Percentiles rank a stretch among this genome's conserved stretches.
phyloP scores from a whole-genome alignment of 2,888 invertebrate species.

The Neoascia interrupta region DNA sequence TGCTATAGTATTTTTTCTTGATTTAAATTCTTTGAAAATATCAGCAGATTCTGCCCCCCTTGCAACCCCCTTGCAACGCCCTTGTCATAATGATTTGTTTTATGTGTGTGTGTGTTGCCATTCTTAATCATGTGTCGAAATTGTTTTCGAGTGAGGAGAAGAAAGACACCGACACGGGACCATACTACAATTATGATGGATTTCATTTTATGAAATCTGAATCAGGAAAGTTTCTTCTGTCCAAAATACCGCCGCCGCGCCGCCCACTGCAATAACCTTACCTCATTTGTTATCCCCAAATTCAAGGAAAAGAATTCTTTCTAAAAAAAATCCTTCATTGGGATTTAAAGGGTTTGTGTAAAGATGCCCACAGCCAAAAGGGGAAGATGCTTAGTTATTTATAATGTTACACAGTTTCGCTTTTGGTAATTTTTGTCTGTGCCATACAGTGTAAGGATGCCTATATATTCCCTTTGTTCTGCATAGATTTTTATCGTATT shows the following conservation, averaged over 20 bases:
- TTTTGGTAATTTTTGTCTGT: conserved; percentile 18
- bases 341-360: background rate
- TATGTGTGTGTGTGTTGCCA: too few species aligned
- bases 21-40: conserved; percentile 37
- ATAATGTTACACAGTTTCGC: conserved; percentile 21
- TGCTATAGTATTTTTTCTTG: background rate
- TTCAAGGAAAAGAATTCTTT: background rate
- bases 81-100: too few species aligned
- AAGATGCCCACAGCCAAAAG: conserved; percentile 2
- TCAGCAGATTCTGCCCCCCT: conserved; percentile 17
- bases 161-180: background rate
- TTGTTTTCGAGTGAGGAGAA: background rate
- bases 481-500: conserved; percentile 46
- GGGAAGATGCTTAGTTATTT: background rate
- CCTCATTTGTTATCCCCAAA: background rate
- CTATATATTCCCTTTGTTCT: conserved; percentile 4
- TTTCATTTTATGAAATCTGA: conserved; percentile 40
- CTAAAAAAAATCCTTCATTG: background rate
- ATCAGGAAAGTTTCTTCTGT: conserved; percentile 25
- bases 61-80: background rate
- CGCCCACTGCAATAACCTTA: background rate
- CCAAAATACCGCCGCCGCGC: too few species aligned
- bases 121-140: conserved; percentile 30
- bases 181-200: conserved; percentile 11
- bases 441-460: background rate